Evolutionary conservation across 1,140 invertebrate genomes (phyloP), one percentile per base, ranked within the genome.

Genomic region (Drosophila ohnishii): DNA sequence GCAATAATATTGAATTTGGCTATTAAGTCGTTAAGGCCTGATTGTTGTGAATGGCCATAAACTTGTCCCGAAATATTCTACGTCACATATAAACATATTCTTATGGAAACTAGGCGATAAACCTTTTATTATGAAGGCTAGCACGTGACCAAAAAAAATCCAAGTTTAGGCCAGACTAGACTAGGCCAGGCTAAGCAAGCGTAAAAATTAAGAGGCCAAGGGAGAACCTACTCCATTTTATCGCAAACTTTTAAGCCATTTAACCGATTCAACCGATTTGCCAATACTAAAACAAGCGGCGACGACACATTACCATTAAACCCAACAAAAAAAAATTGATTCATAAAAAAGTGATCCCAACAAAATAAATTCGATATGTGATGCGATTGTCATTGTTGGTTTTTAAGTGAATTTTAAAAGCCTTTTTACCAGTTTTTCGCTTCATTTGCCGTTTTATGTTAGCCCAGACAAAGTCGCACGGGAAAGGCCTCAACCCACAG

Each of bases 341-440:
- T 85, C 82, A 85, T 86, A 85, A 85, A 86, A 78, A 72, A 64
- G 45, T 55, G 57, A 50, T 30, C 55, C 44, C 35, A 50, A 56
- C 48, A 44, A 83, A 82, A 78, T 75, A 70, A 82, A 82, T 70
- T 45, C 66, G 81, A 71, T 70, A 73, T 79, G 60, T 74, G 69
- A 53, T 67, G 58, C 58, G 82, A 77, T 72, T 86, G 66, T 64
- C 65, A 77, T 88, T 88, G 84, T 88, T 87, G 76, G 78, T 74
- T 87, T 87, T 80, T 88, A 87, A 87, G 84, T 84, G 86, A 82
- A 88, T 87, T 88, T 88, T 87, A 88, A 87, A 87, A 87, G 82
- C 48, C 80, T 83, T 87, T 53, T 87, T 69, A 71, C 76, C 83
- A 88, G 83, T 88, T 87, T 87, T 84, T 87, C 83, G 83, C 83